Conservation (phyloP, 2,113 vertebrate genomes). For the Paramormyrops kingsleyae region DNA sequence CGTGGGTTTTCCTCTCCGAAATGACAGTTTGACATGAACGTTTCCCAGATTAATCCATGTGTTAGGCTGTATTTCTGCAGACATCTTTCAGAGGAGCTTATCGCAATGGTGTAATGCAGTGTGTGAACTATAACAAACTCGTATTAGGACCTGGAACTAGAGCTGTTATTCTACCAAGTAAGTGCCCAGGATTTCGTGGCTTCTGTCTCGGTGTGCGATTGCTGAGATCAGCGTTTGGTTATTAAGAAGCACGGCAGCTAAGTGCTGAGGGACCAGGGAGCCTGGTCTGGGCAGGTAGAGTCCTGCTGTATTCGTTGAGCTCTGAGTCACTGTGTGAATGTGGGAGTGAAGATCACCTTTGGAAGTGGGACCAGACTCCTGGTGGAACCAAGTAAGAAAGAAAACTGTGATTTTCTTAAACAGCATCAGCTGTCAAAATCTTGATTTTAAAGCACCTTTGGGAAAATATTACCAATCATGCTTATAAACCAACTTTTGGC, state of each 20-base stretch:
- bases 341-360: conserved; percentile 21
- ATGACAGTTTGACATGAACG: neutral
- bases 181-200: neutral
- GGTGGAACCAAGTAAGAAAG: conserved; percentile 22
- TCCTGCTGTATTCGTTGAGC: neutral
- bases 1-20: neutral
- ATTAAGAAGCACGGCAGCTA: neutral
- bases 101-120: neutral
- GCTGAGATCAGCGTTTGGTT: neutral
- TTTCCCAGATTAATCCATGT: neutral
- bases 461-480: neutral
- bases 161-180: neutral
- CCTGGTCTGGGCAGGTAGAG: neutral
- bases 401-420: neutral
- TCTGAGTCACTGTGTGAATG: conserved; percentile 24
- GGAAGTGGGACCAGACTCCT: conserved; percentile 16
- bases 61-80: neutral
- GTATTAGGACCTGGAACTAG: neutral
- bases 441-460: neutral
- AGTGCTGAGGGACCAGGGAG: neutral
- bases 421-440: neutral
- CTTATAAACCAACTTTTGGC: neutral
- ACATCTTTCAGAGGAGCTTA: neutral
- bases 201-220: neutral
- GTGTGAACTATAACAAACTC: neutral